Base-by-base conservation (phyloP, 2,797 vertebrate species). In the Heliangelus exortis region DNA sequence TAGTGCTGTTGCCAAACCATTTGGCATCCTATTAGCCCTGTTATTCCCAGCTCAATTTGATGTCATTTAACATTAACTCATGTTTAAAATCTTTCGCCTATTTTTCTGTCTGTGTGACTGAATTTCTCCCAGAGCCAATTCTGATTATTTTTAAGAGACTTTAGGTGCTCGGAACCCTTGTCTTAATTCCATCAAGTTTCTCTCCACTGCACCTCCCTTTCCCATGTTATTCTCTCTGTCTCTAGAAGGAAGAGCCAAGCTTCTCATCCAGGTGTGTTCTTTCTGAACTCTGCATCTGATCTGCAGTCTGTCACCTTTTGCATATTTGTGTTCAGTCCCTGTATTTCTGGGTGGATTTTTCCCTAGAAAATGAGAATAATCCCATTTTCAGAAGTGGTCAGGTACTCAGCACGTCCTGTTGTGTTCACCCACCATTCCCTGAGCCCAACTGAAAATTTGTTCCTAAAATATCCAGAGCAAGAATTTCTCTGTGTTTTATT, bases 41-140 rank as follows among this genome's bases (percentile, higher is more conserved):
- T 20, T 54, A 74, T 23, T 93, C 78, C 92, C 91, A 85, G 57
- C 81, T 71, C 68, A 54, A 73, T 89, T 94, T 67, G 79, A 16
- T 71, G 68, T 33, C 68, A 5, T 85, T 91, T 61, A 57, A 41
- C 17, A 2, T 66, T 25, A 79, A 59, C 25, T 92, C 57, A 2
- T 7, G 39, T 83, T 87, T 82, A 18, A 87, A 92, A 83, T 57
- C 81, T 45, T 72, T 33, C 50, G 0, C 55, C n/a, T 45, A 0
- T 51, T 80, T 74, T 67, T 67, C 41, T 85, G 20, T 54, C 84
- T 7, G 15, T 21, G 31, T 33, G 75, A 67, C 57, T 54, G 54
- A 41, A 34, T 77, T 85, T 45, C 58, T 85, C 68, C 79, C 47
- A 45, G 47, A 80, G 78, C 39, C 29, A 47, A 50, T 72, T 71